Evolutionary conservation across 2,888 invertebrate species (phyloP).

Genomic region (Danaus chrysippus): DNA sequence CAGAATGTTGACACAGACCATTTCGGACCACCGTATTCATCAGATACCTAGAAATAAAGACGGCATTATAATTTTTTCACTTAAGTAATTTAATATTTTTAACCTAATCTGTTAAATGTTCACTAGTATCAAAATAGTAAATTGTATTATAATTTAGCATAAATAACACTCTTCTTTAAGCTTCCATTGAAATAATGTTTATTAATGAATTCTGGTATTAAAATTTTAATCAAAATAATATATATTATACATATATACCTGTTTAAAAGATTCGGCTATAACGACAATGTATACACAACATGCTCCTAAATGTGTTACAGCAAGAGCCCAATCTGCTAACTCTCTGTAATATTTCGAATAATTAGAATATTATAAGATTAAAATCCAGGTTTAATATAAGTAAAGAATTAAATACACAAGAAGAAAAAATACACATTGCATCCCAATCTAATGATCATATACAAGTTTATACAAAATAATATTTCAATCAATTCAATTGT

Average conservation of each 20-base stretch:
- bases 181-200: too few species aligned
- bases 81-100: neutral
- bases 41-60: conserved; percentile 70
- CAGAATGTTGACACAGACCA: conserved; percentile 83
- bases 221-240: neutral
- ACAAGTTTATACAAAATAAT: neutral
- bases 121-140: too few species aligned
- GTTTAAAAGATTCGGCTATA: conserved; percentile 82
- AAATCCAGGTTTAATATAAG: too few species aligned
- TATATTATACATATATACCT: conserved; percentile 69
- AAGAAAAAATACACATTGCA: neutral
- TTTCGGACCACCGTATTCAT: conserved; percentile 67
- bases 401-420: too few species aligned
- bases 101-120: too few species aligned
- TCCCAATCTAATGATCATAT: neutral
- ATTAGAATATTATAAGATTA: conserved; percentile 1
- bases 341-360: conserved; percentile 73
- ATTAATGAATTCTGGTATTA: too few species aligned
- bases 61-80: too few species aligned
- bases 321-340: conserved; percentile 83
- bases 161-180: too few species aligned
- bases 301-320: conserved; percentile 84
- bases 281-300: conserved; percentile 88
- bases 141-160: too few species aligned
- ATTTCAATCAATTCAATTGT: too few species aligned